A percentile compares a stretch with the other conserved stretches of the same genome.
Evolutionary conservation across 1,140 invertebrate species (phyloP).

Genomic region (Lasaia peninsularis): DNA sequence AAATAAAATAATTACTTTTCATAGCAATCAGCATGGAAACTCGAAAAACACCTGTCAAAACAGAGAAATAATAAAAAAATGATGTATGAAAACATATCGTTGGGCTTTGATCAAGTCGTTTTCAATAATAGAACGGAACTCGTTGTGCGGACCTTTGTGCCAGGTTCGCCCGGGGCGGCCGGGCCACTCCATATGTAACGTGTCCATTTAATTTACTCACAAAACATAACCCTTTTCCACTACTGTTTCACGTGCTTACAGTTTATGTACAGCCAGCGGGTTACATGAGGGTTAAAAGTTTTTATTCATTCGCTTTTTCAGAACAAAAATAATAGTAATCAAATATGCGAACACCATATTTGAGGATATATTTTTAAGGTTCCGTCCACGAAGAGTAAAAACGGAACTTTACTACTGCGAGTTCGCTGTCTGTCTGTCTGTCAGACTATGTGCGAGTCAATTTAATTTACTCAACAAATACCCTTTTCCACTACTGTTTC

Average conservation of each 20-base stretch:
- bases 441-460: too few relatives aligned
- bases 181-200: conserved; percentile 43
- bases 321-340: not conserved
- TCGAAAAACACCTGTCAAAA: conserved; percentile 60
- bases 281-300: not conserved
- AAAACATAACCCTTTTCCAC: conserved; percentile 47
- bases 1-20: conserved; percentile 43
- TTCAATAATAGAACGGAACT: conserved; percentile 63
- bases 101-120: conserved; percentile 71
- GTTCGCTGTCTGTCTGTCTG: too few relatives aligned
- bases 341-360: too few relatives aligned
- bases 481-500: conserved; percentile 45
- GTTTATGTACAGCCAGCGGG: conserved; percentile 6
- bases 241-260: conserved; percentile 37
- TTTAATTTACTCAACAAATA: conserved; percentile 60
- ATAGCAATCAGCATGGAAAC: conserved; percentile 42
- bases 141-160: conserved; percentile 46
- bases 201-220: conserved; percentile 65
- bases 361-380: too few relatives aligned
- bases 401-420: too few relatives aligned
- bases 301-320: not conserved
- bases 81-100: conserved; percentile 65
- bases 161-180: conserved; percentile 37
- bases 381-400: too few relatives aligned
- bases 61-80: conserved; percentile 52